phyloP scores from a whole-genome alignment of 1,140 invertebrate species.

The Sinella curviseta region DNA sequence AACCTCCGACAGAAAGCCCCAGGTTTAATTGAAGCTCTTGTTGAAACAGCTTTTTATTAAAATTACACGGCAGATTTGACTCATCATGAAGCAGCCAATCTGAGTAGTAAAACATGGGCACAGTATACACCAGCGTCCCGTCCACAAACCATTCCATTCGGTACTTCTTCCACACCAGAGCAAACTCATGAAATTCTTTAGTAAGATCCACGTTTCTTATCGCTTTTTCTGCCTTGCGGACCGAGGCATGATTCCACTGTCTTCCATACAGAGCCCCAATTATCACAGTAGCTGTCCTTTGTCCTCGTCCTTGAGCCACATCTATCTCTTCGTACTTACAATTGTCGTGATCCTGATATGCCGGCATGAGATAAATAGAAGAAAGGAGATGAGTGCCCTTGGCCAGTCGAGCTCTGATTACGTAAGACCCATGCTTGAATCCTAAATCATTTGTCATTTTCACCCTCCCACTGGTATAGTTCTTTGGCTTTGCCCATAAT shows the following conservation, averaged over 20 bases:
- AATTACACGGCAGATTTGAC: constrained; percentile 38
- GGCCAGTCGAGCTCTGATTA: constrained; percentile 42
- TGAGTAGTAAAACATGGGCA: constrained; percentile 38
- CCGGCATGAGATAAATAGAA: constrained; percentile 42
- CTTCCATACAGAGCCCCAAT: constrained; percentile 35
- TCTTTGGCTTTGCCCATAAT: constrained; percentile 30
- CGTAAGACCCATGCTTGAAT: constrained; percentile 40
- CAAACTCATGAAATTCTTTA: constrained; percentile 45
- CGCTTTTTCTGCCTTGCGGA: constrained; percentile 35
- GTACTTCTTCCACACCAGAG: constrained; percentile 38
- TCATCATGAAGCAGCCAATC: constrained; percentile 42
- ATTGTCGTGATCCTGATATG: constrained; percentile 38
- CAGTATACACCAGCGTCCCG: constrained; percentile 26
- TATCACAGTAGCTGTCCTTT: constrained; percentile 38
- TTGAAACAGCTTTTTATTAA: constrained; percentile 39
- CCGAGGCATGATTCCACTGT: constrained; percentile 10
- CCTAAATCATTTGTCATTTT: constrained; percentile 19
- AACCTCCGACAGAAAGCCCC: constrained; percentile 40
- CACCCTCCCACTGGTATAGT: constrained; percentile 42
- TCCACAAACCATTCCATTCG: constrained; percentile 40
- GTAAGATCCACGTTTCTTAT: constrained; percentile 39
- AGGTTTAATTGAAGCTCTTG: constrained; percentile 34
- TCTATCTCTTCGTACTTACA: constrained; percentile 47
- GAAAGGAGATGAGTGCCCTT: constrained; percentile 44
- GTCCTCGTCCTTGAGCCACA: constrained; percentile 37